Evolutionary conservation across 2,888 invertebrate species (phyloP).

Genomic region (Erebia palarica): DNA sequence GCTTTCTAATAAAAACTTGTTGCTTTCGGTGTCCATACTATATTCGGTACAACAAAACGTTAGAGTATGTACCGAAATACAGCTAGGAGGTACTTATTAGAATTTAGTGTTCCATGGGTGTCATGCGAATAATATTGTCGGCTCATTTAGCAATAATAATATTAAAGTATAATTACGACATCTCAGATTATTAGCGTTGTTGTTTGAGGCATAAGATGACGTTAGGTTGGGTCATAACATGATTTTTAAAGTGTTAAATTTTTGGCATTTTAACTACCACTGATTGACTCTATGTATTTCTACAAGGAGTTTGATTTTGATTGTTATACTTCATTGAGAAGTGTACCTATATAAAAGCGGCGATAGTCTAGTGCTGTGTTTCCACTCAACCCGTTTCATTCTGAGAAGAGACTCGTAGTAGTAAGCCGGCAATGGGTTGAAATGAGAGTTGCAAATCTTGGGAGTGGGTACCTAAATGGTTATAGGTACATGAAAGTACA

Average conservation of each 20-base stretch:
- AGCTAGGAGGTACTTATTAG: neutral
- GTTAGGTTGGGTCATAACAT: neutral
- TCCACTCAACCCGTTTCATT: too few species aligned
- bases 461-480: too few species aligned
- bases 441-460: too few species aligned
- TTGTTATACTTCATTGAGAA: too few species aligned
- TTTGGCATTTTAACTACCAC: neutral
- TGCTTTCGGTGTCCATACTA: slow-evolving; percentile 65
- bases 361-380: too few species aligned
- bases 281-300: too few species aligned
- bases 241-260: neutral
- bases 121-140: neutral
- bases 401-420: too few species aligned
- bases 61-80: slow-evolving; percentile 4
- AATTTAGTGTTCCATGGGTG: slow-evolving; percentile 26
- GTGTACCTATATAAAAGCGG: too few species aligned
- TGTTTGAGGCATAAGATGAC: neutral
- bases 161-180: neutral
- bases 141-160: neutral
- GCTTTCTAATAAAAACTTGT: slow-evolving; percentile 56
- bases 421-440: too few species aligned
- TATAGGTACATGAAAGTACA: too few species aligned
- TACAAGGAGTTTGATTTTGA: too few species aligned
- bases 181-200: slow-evolving; percentile 4
- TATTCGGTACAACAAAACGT: neutral